Percentiles rank a stretch among this genome's conserved stretches.
phyloP scores from a whole-genome alignment of 2,113 vertebrate genomes.

The Dolichallabes microphthalmus region DNA sequence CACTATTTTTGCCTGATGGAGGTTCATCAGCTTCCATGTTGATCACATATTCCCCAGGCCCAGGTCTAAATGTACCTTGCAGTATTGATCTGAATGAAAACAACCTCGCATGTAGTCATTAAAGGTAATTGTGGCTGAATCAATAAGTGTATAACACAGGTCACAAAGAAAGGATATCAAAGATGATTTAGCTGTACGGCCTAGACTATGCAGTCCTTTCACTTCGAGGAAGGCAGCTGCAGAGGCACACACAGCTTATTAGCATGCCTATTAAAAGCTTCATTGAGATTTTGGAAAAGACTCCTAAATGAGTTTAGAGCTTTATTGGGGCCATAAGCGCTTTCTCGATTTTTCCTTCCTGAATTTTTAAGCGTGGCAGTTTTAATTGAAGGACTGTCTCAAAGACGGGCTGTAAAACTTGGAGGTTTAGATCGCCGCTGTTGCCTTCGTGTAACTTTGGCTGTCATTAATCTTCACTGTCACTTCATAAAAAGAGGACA shows the following conservation, averaged over 20 bases:
- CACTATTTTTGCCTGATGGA: background rate
- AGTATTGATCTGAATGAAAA: slow-evolving; percentile 42
- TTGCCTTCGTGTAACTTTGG: slow-evolving; percentile 18
- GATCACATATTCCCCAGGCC: slow-evolving; percentile 27
- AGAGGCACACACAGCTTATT: slow-evolving; percentile 31
- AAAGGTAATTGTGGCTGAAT: slow-evolving; percentile 36
- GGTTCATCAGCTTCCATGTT: background rate
- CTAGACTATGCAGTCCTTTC: slow-evolving; percentile 7
- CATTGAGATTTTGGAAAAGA: slow-evolving; percentile 48
- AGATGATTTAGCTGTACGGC: slow-evolving; percentile 30
- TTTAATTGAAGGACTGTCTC: slow-evolving; percentile 31
- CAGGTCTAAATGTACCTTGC: slow-evolving; percentile 30
- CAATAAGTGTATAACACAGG: slow-evolving; percentile 36
- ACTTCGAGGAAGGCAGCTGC: slow-evolving; percentile 19
- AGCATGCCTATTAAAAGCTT: slow-evolving; percentile 49
- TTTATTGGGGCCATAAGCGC: slow-evolving; percentile 43
- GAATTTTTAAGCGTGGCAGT: slow-evolving; percentile 27
- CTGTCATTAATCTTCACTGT: slow-evolving; percentile 44
- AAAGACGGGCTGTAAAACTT: background rate
- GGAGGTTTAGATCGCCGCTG: slow-evolving; percentile 29
- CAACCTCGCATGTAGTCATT: slow-evolving; percentile 33
- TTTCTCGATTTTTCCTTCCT: slow-evolving; percentile 14
- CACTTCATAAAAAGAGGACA: slow-evolving; percentile 30
- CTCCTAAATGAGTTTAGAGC: slow-evolving; percentile 43
- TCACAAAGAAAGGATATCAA: slow-evolving; percentile 39